These are phyloP conservation scores for Pocota personata DNA, from an alignment of 2,888 invertebrate species.

Conservation along the genomic window DNA sequence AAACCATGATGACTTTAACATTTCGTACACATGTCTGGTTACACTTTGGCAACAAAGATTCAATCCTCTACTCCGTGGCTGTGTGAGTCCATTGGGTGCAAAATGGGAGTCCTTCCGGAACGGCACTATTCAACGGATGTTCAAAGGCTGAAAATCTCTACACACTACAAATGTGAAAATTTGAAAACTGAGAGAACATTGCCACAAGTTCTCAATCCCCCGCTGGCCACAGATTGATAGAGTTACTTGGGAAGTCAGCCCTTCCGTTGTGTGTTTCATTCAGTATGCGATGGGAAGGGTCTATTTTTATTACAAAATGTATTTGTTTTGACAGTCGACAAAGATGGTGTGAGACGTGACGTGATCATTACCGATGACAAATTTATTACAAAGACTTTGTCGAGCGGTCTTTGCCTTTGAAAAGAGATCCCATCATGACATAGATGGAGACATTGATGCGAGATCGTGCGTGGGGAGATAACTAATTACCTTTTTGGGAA, in stretches of 20 bases:
- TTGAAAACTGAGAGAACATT: constrained; percentile 56
- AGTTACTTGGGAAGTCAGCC: constrained; percentile 33
- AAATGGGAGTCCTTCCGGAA: constrained; percentile 50
- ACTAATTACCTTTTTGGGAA: constrained; percentile 42
- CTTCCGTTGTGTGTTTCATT: constrained; percentile 4
- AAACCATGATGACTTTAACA: constrained; percentile 70
- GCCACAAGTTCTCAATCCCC: constrained; percentile 10
- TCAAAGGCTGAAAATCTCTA: constrained; percentile 61
- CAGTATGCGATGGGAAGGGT: background rate
- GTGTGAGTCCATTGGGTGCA: constrained; percentile 46
- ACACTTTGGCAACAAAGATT: constrained; percentile 72
- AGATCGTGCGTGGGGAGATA: constrained; percentile 10
- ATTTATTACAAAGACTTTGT: constrained; percentile 44
- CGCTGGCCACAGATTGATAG: constrained; percentile 50
- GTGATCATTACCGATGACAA: constrained; percentile 58
- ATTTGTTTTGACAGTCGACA: constrained; percentile 51
- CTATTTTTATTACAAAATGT: constrained; percentile 47
- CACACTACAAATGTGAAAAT: constrained; percentile 70
- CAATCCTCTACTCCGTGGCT: constrained; percentile 35
- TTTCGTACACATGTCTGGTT: constrained; percentile 72
- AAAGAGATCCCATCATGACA: background rate
- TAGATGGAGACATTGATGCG: constrained; percentile 20
- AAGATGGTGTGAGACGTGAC: constrained; percentile 34
- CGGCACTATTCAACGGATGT: constrained; percentile 55
- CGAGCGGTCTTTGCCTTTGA: constrained; percentile 38